phyloP scores from a whole-genome alignment of 2,888 invertebrate genomes.

The Iselma pallidipennis region DNA sequence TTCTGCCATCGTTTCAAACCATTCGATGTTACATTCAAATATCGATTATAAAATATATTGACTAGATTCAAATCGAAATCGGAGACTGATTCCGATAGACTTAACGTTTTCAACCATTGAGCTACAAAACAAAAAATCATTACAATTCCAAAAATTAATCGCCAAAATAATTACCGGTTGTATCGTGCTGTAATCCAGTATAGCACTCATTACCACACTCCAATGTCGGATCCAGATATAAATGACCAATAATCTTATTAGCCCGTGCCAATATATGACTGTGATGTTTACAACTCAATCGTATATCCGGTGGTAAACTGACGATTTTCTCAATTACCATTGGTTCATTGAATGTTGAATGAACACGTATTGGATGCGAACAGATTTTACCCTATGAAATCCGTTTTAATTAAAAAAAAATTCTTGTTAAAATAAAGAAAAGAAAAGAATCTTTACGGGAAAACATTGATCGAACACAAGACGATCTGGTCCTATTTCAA shows the following conservation, averaged over 20 bases:
- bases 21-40: conserved; percentile 58
- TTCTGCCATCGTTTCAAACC: conserved; percentile 63
- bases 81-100: conserved; percentile 66
- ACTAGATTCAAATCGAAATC: conserved; percentile 72
- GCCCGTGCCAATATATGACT: conserved; percentile 59
- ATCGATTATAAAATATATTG: conserved; percentile 65
- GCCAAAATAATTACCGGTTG: conserved; percentile 61
- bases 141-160: background rate
- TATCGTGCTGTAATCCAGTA: conserved; percentile 70
- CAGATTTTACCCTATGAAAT: conserved; percentile 72
- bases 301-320: conserved; percentile 65
- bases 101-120: conserved; percentile 69
- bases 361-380: conserved; percentile 74
- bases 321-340: conserved; percentile 76
- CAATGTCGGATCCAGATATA: conserved; percentile 72
- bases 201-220: conserved; percentile 77
- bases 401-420: background rate
- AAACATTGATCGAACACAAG: conserved; percentile 78
- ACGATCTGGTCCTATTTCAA: conserved; percentile 69
- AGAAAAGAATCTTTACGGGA: conserved; percentile 65
- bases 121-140: conserved; percentile 54
- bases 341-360: conserved; percentile 77
- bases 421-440: background rate
- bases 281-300: conserved; percentile 61
- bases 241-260: conserved; percentile 62